Percentiles rank a stretch among this genome's conserved stretches.
Evolutionary conservation across 2,888 invertebrate genomes (phyloP).

Genomic region (Eurois occulta): DNA sequence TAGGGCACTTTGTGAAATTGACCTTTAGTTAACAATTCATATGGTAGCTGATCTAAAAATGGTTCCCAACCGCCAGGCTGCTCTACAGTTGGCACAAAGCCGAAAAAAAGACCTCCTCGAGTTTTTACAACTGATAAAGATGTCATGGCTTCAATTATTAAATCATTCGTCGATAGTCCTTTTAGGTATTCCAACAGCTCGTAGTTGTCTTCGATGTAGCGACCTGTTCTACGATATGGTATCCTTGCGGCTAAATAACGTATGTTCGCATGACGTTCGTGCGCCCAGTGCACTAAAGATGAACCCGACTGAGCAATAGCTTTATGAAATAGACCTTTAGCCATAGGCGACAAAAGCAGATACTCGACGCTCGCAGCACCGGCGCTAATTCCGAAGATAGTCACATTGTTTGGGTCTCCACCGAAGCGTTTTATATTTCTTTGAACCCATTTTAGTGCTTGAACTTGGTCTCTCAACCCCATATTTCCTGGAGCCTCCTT

Average conservation of each 20-base stretch:
- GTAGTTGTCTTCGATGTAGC: constrained; percentile 69
- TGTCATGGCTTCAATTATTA: constrained; percentile 78
- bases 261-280: constrained; percentile 72
- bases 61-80: constrained; percentile 83
- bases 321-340: constrained; percentile 89
- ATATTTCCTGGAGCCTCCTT: constrained; percentile 88
- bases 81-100: constrained; percentile 88
- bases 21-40: constrained; percentile 81
- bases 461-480: constrained; percentile 89
- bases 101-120: constrained; percentile 84
- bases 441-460: constrained; percentile 89
- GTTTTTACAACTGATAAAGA: constrained; percentile 70
- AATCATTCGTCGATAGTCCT: constrained; percentile 75
- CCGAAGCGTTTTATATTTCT: constrained; percentile 86
- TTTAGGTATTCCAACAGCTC: constrained; percentile 80
- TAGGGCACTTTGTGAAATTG: constrained; percentile 87
- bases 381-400: constrained; percentile 89
- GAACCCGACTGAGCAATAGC: constrained; percentile 90
- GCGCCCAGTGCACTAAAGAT: constrained; percentile 87
- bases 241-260: constrained; percentile 79
- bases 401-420: constrained; percentile 87
- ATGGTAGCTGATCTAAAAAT: constrained; percentile 84
- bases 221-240: constrained; percentile 72
- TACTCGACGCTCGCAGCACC: constrained; percentile 88
- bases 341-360: constrained; percentile 83